Evolutionary conservation across 2,113 vertebrate species (phyloP).

Genomic region (Circaetus gallicus): DNA sequence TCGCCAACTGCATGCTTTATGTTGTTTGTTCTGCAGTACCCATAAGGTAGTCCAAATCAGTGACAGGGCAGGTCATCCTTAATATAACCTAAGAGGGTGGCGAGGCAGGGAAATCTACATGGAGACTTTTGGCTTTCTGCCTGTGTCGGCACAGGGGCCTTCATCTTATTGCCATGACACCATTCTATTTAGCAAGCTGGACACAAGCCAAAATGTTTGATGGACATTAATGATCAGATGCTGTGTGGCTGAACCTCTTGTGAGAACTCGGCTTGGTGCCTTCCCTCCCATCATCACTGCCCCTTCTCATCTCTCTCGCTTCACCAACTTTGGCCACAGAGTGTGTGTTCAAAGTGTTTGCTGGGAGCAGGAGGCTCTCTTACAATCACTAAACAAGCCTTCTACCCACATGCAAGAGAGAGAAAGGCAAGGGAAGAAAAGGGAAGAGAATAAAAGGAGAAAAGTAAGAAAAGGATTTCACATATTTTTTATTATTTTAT

Average conservation of each 20-base stretch:
- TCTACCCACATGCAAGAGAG: background rate
- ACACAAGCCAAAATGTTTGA: slow-evolving; percentile 16
- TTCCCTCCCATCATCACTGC: slow-evolving; percentile 41
- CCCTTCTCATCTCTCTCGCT: slow-evolving; percentile 55
- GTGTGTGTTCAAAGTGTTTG: background rate
- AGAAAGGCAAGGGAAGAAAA: background rate
- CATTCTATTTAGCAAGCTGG: slow-evolving; percentile 15
- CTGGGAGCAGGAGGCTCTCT: background rate
- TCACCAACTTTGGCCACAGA: slow-evolving; percentile 24
- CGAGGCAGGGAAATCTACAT: background rate
- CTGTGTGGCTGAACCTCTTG: slow-evolving; percentile 40
- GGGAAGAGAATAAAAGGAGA: background rate
- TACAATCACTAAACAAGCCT: background rate
- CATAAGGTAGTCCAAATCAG: background rate
- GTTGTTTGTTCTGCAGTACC: background rate
- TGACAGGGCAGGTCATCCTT: background rate
- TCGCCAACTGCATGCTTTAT: background rate
- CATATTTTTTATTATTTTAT: background rate
- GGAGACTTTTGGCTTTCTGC: background rate
- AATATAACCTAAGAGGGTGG: background rate
- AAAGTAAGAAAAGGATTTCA: background rate
- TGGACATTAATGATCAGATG: slow-evolving; percentile 47
- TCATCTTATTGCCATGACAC: background rate
- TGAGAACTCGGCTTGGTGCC: slow-evolving; percentile 18
- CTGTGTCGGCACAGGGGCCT: background rate